phyloP scores from a whole-genome alignment of 2,888 invertebrate species.

The Chrysolina haemoptera region DNA sequence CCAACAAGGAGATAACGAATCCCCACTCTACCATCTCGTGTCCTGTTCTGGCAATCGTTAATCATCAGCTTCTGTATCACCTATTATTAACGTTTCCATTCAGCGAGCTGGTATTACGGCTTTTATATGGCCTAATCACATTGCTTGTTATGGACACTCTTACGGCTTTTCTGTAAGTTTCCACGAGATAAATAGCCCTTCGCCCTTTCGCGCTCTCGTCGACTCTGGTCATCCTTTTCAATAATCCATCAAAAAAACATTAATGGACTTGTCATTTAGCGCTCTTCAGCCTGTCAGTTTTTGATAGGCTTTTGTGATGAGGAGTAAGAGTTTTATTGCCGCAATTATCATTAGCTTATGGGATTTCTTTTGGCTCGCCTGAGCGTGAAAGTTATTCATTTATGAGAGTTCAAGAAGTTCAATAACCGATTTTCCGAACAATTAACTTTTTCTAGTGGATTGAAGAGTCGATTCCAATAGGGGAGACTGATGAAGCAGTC shows the following conservation, averaged over 20 bases:
- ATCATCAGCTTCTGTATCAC: conserved; percentile 15
- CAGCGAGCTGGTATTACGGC: conserved; percentile 18
- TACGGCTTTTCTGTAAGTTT: conserved; percentile 11
- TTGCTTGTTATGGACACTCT: conserved; percentile 19
- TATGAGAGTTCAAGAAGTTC: not conserved
- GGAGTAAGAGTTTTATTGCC: not conserved
- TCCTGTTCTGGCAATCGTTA: conserved; percentile 4
- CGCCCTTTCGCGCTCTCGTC: conserved; percentile 13
- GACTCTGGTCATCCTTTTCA: conserved; percentile 27
- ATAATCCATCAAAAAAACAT: conserved; percentile 29
- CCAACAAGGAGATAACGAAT: conserved; percentile 12
- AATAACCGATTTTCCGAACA: no score
- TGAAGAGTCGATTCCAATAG: not conserved
- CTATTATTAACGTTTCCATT: conserved; percentile 10
- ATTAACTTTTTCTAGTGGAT: no score
- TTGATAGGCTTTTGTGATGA: not conserved
- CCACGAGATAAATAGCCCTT: conserved; percentile 28
- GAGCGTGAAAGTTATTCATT: not conserved
- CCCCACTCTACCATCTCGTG: not conserved
- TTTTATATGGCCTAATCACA: conserved; percentile 32
- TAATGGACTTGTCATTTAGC: conserved; percentile 21
- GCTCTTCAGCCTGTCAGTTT: conserved; percentile 13
- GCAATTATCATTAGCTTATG: not conserved
- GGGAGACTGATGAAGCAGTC: not conserved
- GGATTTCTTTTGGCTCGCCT: not conserved